A percentile compares a stretch with the other conserved stretches of the same genome.
Evolutionary conservation across 1,140 invertebrate species (phyloP).

Genomic region (Solenopsis fugax): DNA sequence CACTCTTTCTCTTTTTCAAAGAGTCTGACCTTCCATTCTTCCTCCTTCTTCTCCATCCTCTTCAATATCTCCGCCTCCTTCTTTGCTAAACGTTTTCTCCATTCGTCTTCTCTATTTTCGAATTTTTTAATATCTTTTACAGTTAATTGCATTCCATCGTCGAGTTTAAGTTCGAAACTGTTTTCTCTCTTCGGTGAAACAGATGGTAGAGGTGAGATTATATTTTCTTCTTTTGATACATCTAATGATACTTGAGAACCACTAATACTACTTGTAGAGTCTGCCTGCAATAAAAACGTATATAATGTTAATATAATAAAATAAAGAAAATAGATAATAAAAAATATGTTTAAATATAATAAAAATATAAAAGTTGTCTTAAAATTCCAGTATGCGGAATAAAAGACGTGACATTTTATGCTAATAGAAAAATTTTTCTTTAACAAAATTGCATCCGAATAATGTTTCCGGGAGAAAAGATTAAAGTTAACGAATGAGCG

Average conservation of each 20-base stretch:
- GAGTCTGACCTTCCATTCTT: conserved; percentile 85
- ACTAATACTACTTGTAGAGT: conserved; percentile 89
- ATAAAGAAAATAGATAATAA: too few relatives aligned
- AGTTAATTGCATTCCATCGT: conserved; percentile 82
- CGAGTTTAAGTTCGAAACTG: conserved; percentile 82
- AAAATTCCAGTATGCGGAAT: too few relatives aligned
- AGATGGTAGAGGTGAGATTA: conserved; percentile 75
- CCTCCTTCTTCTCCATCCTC: conserved; percentile 88
- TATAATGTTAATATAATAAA: background rate
- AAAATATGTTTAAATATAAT: too few relatives aligned
- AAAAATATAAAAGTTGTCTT: too few relatives aligned
- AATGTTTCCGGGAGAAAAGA: too few relatives aligned
- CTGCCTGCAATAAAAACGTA: conserved; percentile 78
- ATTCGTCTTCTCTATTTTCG: conserved; percentile 87
- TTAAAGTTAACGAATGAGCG: too few relatives aligned
- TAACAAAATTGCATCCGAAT: too few relatives aligned
- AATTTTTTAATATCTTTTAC: conserved; percentile 85
- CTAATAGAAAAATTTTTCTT: too few relatives aligned
- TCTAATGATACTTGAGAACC: conserved; percentile 85
- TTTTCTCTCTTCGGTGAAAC: conserved; percentile 79
- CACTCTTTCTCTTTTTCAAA: conserved; percentile 90
- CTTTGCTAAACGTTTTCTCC: conserved; percentile 85
- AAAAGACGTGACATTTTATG: too few relatives aligned
- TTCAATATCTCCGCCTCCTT: conserved; percentile 88
- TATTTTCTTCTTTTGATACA: conserved; percentile 80